Evolutionary conservation across 2,888 invertebrate genomes (phyloP).

Genomic region (Theretra japonica): DNA sequence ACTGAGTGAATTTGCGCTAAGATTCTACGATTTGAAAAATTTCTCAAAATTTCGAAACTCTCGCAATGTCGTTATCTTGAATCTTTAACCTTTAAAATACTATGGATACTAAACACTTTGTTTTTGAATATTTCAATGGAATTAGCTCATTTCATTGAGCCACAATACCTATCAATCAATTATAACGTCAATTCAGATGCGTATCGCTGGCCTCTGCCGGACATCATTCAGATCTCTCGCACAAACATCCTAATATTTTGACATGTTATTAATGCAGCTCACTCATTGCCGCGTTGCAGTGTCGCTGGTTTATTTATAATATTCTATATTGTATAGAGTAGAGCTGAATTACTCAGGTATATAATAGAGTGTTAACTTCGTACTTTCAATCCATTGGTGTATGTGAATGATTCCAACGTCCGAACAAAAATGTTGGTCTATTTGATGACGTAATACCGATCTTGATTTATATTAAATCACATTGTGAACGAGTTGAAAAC

Average conservation of each 20-base stretch:
- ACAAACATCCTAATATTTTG: background rate
- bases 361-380: no score
- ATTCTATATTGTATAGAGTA: background rate
- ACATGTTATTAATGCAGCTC: constrained; percentile 12
- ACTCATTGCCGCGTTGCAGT: background rate
- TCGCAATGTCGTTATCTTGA: no score
- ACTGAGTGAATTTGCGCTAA: background rate
- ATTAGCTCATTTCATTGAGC: background rate
- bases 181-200: background rate
- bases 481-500: no score
- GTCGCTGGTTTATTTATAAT: background rate
- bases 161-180: background rate
- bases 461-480: no score
- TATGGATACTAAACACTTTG: no score
- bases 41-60: no score
- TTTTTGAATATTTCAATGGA: background rate
- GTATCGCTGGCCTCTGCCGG: background rate
- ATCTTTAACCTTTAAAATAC: no score
- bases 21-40: background rate
- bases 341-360: no score
- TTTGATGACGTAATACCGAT: no score
- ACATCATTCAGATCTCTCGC: background rate
- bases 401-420: no score
- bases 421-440: no score
- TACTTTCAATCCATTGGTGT: no score